Evolutionary conservation across 64 coral and sea anemone species (phyloP).

Genomic region (Actinia equina): DNA sequence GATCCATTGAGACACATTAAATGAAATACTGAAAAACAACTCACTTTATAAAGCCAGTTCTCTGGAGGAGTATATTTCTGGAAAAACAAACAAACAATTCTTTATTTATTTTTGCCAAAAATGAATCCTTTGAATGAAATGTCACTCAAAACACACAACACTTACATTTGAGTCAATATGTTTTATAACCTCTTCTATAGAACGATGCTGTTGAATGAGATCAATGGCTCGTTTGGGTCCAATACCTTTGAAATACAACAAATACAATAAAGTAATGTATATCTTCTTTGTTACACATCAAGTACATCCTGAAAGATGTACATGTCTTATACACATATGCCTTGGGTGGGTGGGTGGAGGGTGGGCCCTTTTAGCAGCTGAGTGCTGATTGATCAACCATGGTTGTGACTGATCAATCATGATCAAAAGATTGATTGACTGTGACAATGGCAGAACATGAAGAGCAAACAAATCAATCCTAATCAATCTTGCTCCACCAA

Average conservation of each 20-base stretch:
- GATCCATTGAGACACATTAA: background rate
- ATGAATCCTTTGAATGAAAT: too few relatives aligned
- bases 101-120: too few relatives aligned
- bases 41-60: constrained; percentile 81
- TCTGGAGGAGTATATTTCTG: constrained; percentile 71
- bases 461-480: background rate
- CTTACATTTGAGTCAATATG: constrained; percentile 90
- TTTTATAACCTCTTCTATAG: constrained; percentile 88
- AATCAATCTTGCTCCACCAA: too few relatives aligned
- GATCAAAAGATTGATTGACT: background rate
- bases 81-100: constrained; percentile 10
- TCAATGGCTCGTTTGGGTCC: constrained; percentile 93
- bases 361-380: too few relatives aligned
- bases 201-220: constrained; percentile 76
- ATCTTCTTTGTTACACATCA: background rate
- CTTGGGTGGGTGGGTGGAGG: too few relatives aligned
- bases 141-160: background rate
- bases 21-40: background rate
- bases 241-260: constrained; percentile 44
- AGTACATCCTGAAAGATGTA: too few relatives aligned
- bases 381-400: too few relatives aligned
- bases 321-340: too few relatives aligned
- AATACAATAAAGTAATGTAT: background rate
- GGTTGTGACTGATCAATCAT: too few relatives aligned
- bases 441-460: background rate